Conservation (phyloP, 2,113 vertebrate species). For the Scomber colias region DNA sequence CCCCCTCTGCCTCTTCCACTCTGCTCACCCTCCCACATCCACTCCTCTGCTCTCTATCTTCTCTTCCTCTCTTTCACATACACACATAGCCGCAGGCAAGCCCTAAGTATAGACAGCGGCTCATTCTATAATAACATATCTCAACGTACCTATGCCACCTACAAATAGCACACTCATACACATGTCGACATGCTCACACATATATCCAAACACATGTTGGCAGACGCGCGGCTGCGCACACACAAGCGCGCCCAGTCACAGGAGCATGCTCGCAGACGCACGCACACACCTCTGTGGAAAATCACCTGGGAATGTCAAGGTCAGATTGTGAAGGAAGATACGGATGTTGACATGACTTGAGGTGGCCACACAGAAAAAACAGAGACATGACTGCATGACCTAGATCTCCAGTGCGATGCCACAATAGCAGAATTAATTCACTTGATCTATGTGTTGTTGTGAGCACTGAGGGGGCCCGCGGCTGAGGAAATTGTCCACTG, state of each 20-base stretch:
- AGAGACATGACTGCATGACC: conserved; percentile 74
- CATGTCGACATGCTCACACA: conserved; percentile 9
- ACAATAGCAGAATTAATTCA: conserved; percentile 82
- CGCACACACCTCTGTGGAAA: conserved; percentile 63
- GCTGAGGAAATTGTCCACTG: conserved; percentile 79
- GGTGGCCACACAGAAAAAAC: conserved; percentile 11
- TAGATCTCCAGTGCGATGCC: conserved; percentile 75
- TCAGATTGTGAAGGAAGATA: conserved; percentile 69
- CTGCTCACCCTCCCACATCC: conserved; percentile 68
- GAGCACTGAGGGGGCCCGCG: conserved; percentile 66
- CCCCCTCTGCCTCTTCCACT: conserved; percentile 64
- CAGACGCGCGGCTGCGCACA: background rate
- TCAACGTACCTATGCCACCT: conserved; percentile 58
- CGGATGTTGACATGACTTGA: conserved; percentile 69
- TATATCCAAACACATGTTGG: background rate
- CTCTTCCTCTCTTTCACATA: conserved; percentile 56
- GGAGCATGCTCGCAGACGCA: conserved; percentile 8
- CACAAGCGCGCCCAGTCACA: conserved; percentile 2
- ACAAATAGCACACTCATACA: conserved; percentile 18
- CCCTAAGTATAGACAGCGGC: conserved; percentile 71
- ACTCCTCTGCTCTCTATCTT: conserved; percentile 59
- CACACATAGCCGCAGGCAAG: conserved; percentile 78
- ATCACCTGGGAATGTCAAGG: conserved; percentile 82
- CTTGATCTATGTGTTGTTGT: conserved; percentile 79
- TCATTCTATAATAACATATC: conserved; percentile 53